Evolutionary conservation across 2,797 vertebrate species (phyloP).

Genomic region (Hafferia zeledoni): DNA sequence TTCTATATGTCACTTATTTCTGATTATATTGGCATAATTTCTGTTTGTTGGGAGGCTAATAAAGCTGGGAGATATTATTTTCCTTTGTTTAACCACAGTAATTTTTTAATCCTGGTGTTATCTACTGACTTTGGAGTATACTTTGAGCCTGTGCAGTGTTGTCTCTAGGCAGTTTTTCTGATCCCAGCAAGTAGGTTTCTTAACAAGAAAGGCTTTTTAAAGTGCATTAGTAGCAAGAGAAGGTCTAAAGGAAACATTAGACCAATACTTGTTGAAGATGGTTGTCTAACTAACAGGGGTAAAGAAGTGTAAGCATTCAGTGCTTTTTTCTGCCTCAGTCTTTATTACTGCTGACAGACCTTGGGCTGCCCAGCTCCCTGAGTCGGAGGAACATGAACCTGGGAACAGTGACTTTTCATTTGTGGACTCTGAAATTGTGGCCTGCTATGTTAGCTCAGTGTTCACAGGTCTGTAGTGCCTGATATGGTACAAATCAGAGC

Average conservation of each 20-base stretch:
- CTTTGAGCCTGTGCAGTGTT: background rate
- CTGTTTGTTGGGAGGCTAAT: background rate
- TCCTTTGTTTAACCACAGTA: background rate
- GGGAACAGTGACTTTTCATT: background rate
- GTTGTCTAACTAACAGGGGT: background rate
- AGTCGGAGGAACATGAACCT: background rate
- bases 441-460: background rate
- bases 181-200: background rate
- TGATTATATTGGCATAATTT: background rate
- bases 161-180: background rate
- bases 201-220: background rate
- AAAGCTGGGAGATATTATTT: background rate
- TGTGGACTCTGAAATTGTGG: background rate
- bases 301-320: background rate
- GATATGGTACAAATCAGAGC: background rate
- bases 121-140: background rate
- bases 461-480: background rate
- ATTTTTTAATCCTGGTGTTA: background rate
- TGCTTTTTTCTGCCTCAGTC: background rate
- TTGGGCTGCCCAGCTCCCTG: background rate
- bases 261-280: background rate
- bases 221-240: background rate
- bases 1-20: background rate
- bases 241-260: background rate
- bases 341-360: background rate